Percentiles rank a stretch among this genome's conserved stretches.
These are phyloP conservation scores for Odobenus rosmarus DNA, from an alignment of 2,113 vertebrate genomes.

Conservation along the genomic window DNA sequence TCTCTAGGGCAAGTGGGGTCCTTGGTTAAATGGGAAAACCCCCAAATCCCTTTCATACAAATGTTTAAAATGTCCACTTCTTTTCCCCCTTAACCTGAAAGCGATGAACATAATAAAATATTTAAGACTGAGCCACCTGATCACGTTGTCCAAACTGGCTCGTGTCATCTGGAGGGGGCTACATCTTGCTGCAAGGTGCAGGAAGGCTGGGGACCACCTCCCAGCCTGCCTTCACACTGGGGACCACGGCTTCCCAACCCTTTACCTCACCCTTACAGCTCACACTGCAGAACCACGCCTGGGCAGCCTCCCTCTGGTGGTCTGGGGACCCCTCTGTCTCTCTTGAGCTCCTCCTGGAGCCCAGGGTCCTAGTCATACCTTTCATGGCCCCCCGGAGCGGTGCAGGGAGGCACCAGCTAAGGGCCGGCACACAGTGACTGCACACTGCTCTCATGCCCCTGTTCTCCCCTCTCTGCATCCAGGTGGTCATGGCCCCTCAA, in stretches of 20 bases:
- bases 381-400: accelerated
- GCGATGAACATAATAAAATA: neutral
- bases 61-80: neutral
- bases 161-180: neutral
- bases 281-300: neutral
- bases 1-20: neutral
- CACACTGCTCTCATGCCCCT: neutral
- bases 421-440: accelerated
- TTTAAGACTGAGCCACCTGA: neutral
- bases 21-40: neutral
- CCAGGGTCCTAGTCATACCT: neutral
- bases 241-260: neutral
- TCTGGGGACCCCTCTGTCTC: neutral
- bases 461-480: neutral
- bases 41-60: neutral
- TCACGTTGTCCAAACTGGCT: neutral
- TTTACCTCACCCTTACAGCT: neutral
- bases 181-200: accelerated
- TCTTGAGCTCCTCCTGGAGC: neutral
- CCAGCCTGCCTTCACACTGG: neutral
- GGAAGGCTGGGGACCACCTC: neutral
- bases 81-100: neutral
- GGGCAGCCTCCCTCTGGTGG: neutral
- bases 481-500: neutral
- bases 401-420: neutral